Base-by-base conservation (phyloP, 2,113 vertebrate species). In the Pterocles orientalis region DNA sequence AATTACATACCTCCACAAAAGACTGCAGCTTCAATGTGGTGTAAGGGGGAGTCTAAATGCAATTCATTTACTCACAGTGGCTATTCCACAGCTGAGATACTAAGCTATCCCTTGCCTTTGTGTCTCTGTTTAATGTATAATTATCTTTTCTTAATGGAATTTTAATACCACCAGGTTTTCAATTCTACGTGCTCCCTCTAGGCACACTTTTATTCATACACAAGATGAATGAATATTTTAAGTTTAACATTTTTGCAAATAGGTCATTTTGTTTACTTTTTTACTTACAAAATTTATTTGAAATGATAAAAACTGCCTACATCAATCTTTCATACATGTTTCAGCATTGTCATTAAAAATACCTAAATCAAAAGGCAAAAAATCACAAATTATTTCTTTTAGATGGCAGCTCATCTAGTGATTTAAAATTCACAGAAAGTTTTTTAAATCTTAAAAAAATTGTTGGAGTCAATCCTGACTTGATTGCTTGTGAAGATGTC, bases 1-100 rank as follows among this genome's bases (percentile, higher is more conserved):
- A 97, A 97, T 97, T 97, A 66, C 36, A 56, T 8, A 91, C 61
- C 76, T 96, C 86, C 85, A 21, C 80, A 89, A 86, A 95, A 82
- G 80, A 29, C 57, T 78, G 41, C 4, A 36, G 51, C 43, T 66
- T 95, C 86, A 81, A 2, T 70, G 23, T 58, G 29, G 39, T 86
- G 31, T 94, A 89, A 71, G 39, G 28, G 33, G 29, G 31, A 92
- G 66, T 66, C 53, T 97, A 83, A 92, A 73, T 76, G 43, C 83
- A 81, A 47, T 72, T 70, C 50, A 15, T 88, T 65, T 92, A 64
- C 84, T 58, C 36, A 60, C 48, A 90, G 5, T 77, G 54, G 48
- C 54, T 75, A 31, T 65, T 93, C 93, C 45, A 60, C 57, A 81
- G 45, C 80, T 88, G 75, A 86, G 34, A 70, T 86, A 21, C 28